Evolutionary conservation across 2,113 vertebrate species (phyloP).

Genomic region (Thomomys bottae): DNA sequence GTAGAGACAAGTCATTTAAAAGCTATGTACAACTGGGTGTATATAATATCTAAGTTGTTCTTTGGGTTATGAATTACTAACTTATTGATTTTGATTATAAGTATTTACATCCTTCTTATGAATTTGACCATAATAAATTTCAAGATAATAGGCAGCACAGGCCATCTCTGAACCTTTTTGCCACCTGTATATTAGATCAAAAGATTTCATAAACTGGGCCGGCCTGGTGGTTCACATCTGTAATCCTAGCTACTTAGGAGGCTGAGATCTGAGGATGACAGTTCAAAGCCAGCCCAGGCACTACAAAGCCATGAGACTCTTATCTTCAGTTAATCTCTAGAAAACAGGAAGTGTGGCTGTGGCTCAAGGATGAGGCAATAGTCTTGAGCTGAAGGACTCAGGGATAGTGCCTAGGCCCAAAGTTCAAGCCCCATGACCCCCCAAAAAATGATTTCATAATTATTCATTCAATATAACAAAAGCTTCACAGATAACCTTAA

Average conservation of each 20-base stretch:
- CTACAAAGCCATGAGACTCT: no score
- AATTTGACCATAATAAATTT: neutral
- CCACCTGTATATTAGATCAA: neutral
- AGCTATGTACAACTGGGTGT: neutral
- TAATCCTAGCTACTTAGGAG: no score
- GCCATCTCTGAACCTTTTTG: neutral
- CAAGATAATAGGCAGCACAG: neutral
- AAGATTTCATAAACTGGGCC: conserved; percentile 13
- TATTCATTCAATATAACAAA: neutral
- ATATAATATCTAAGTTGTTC: neutral
- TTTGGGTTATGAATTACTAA: neutral
- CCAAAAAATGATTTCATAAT: conserved; percentile 1
- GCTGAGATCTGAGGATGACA: no score
- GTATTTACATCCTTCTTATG: neutral
- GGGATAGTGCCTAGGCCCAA: no score
- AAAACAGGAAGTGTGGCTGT: no score
- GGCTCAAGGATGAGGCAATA: no score
- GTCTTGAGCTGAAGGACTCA: no score
- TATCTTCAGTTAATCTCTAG: no score
- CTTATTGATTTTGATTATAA: conserved; percentile 18
- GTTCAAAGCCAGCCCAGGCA: no score
- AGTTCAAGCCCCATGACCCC: no score
- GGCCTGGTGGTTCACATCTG: no score
- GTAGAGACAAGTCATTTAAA: neutral
- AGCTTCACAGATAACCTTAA: conserved; percentile 9